A percentile compares a stretch with the other conserved stretches of the same genome.
Evolutionary conservation across 1,140 invertebrate genomes (phyloP).

Genomic region (Hylyphantes graminicola): DNA sequence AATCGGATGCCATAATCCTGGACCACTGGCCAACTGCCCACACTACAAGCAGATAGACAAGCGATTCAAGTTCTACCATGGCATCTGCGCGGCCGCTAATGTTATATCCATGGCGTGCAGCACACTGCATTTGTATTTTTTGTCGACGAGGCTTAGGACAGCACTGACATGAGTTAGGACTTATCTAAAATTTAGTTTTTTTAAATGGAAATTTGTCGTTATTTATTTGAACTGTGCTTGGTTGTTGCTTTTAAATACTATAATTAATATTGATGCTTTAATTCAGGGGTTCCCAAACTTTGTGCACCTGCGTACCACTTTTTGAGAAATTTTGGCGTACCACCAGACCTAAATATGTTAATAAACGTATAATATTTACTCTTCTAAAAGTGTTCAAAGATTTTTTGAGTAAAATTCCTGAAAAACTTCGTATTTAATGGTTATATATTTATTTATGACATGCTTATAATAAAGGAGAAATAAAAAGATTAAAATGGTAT

Average conservation of each 20-base stretch:
- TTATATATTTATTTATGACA: no score
- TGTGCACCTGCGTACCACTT: no score
- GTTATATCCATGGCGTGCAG: constrained; percentile 79
- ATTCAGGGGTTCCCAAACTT: no score
- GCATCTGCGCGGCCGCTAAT: constrained; percentile 78
- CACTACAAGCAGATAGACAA: constrained; percentile 77
- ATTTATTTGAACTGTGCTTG: not conserved
- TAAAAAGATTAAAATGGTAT: no score
- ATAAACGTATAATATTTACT: no score
- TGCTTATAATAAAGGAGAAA: no score
- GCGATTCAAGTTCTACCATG: constrained; percentile 77
- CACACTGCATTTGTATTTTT: constrained; percentile 76
- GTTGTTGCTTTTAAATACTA: not conserved
- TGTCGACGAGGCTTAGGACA: constrained; percentile 73
- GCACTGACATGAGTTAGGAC: constrained; percentile 33
- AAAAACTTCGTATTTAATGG: no score
- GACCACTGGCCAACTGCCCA: constrained; percentile 76
- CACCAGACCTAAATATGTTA: no score
- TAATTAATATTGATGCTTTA: no score
- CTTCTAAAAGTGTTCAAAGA: no score
- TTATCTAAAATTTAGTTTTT: constrained; percentile 8
- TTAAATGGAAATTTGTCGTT: not conserved
- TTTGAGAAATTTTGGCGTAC: no score
- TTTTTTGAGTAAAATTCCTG: no score
- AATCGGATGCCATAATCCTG: constrained; percentile 76